Base-by-base conservation (phyloP, 2,113 vertebrate species). In the Dipodomys ordii region DNA sequence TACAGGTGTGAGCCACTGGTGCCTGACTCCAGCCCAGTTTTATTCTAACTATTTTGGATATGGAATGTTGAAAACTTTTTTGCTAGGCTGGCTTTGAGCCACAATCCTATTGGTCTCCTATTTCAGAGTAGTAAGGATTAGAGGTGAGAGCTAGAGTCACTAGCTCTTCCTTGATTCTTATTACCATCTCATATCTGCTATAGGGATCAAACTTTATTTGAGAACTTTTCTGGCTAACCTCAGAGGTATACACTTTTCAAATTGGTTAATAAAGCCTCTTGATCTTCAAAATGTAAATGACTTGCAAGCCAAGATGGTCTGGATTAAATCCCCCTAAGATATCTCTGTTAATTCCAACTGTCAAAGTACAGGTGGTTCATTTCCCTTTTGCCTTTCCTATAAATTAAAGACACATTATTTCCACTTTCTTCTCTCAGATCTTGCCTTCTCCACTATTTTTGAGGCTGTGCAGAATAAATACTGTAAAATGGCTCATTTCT, bases 401-500 rank as follows among this genome's bases (percentile, higher is more conserved):
- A 96, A 96, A 96, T 96, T 93, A 96, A 88, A 95, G 90, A 94
- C 65, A 83, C 39, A 71, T 90, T 78, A 86, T 96, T 94, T 96
- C 69, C 46, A 90, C 92, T 96, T 95, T 81, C 85, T 81, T 83
- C 32, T 90, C 73, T 95, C 77, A 65, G 69, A 82, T 78, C 82
- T 96, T 49, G n/a, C 92, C 30, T 92, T 72, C 86, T 44, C 80
- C 87, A 94, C 76, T 95, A 46, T 82, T 95, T 96, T 82, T 68
- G 83, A 92, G 86, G 4, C 25, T 92, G 76, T 96, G 57, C 68
- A 94, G 72, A 97, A 95, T 96, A 97, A 97, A 97, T 95, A 97
- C 76, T 16, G 16, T 80, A 88, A 94, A 97, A 94, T 94, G 85
- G 92, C 72, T 94, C 92, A 68, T 95, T 95, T 95, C 88, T 96